Evolutionary conservation across 1,140 invertebrate species (phyloP).

Genomic region (Aphis gossypii): DNA sequence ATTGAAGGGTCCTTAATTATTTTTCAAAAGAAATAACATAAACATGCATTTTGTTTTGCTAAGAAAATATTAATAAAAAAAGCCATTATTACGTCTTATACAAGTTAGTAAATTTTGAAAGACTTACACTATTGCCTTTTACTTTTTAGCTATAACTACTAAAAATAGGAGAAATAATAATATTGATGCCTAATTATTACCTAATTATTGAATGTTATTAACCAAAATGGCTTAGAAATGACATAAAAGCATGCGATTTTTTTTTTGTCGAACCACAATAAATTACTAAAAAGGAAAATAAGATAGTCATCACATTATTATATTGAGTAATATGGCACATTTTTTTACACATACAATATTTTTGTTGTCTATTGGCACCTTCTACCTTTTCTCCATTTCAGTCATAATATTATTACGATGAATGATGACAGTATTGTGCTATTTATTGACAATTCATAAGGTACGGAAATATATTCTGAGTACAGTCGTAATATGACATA

Average conservation of each 20-base stretch:
- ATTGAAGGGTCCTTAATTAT: constrained; percentile 23
- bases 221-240: no score
- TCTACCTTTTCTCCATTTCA: not conserved
- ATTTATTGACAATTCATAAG: not conserved
- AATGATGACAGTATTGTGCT: not conserved
- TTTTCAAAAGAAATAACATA: constrained; percentile 22
- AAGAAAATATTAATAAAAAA: not conserved
- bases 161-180: not conserved
- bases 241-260: no score
- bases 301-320: not conserved
- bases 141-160: not conserved
- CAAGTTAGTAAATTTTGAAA: not conserved
- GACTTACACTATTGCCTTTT: not conserved
- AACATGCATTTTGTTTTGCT: not conserved
- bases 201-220: no score
- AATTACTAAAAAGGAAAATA: not conserved
- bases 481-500: not conserved
- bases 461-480: not conserved
- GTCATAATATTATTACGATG: not conserved
- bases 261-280: no score
- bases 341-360: not conserved
- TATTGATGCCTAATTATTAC: not conserved
- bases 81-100: not conserved
- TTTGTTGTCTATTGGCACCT: not conserved
- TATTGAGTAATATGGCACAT: not conserved